Conservation (phyloP, 2,888 invertebrate genomes). For the Mactromeris polynyma region DNA sequence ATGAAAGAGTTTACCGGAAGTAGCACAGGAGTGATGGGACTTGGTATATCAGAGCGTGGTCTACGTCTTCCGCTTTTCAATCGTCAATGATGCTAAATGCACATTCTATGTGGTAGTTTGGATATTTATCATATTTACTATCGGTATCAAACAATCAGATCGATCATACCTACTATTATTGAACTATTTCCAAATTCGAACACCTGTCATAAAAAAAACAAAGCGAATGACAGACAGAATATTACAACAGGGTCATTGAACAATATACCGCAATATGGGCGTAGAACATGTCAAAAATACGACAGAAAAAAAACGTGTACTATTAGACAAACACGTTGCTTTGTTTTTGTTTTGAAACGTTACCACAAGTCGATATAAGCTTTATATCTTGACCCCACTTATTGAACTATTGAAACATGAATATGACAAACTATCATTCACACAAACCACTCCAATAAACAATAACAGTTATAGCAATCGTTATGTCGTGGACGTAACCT, state of each 20-base stretch:
- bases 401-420: too few species aligned
- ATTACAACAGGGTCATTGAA: conserved; percentile 19
- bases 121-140: background rate
- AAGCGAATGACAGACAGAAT: conserved; percentile 26
- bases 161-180: conserved; percentile 27
- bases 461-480: too few species aligned
- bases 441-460: too few species aligned
- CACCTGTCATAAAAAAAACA: conserved; percentile 52
- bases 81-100: too few species aligned
- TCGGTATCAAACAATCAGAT: background rate
- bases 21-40: too few species aligned
- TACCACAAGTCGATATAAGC: background rate
- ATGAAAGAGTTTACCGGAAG: too few species aligned
- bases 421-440: too few species aligned
- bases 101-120: too few species aligned
- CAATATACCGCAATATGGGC: background rate
- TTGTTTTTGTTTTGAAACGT: background rate
- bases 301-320: background rate
- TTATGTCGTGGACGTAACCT: too few species aligned
- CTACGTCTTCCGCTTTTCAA: too few species aligned
- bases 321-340: background rate
- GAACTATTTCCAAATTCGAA: conserved; percentile 40
- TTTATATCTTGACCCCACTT: background rate
- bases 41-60: too few species aligned
- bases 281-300: background rate